These are phyloP conservation scores for Dastarcus helophoroides DNA, from an alignment of 2,888 invertebrate genomes.

Conservation along the genomic window DNA sequence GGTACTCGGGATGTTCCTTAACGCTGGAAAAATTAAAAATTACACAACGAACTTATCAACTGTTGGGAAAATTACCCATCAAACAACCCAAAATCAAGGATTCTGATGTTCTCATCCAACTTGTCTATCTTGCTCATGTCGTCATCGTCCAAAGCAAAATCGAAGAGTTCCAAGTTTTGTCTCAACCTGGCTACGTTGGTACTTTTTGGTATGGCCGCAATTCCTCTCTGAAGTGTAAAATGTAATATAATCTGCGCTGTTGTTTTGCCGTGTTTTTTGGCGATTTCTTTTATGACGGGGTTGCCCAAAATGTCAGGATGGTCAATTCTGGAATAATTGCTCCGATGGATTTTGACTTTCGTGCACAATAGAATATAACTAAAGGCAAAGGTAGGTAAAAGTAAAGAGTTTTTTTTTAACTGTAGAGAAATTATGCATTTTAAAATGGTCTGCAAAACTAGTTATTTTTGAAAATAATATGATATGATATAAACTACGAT, in stretches of 20 bases:
- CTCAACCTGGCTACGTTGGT: constrained; percentile 55
- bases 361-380: too few species aligned
- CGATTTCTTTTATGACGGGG: constrained; percentile 31
- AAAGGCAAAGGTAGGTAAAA: too few species aligned
- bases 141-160: constrained; percentile 48
- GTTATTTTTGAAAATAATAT: too few species aligned
- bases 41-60: too few species aligned
- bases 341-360: too few species aligned
- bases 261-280: constrained; percentile 50
- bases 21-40: too few species aligned
- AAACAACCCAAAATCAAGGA: constrained; percentile 61
- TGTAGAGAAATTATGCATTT: too few species aligned
- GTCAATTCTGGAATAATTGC: constrained; percentile 44
- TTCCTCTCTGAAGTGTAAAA: constrained; percentile 54
- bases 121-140: constrained; percentile 45
- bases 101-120: constrained; percentile 57
- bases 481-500: too few species aligned
- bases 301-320: constrained; percentile 52
- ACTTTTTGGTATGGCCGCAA: constrained; percentile 72
- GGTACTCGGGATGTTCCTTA: too few species aligned
- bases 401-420: too few species aligned
- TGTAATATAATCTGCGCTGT: constrained; percentile 62
- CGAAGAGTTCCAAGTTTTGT: constrained; percentile 63
- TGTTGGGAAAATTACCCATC: too few species aligned
- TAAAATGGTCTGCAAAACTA: too few species aligned